A percentile compares a stretch with the other conserved stretches of the same genome.
Evolutionary conservation across 2,797 vertebrate genomes (phyloP).

Genomic region (Poeciliopsis infans): DNA sequence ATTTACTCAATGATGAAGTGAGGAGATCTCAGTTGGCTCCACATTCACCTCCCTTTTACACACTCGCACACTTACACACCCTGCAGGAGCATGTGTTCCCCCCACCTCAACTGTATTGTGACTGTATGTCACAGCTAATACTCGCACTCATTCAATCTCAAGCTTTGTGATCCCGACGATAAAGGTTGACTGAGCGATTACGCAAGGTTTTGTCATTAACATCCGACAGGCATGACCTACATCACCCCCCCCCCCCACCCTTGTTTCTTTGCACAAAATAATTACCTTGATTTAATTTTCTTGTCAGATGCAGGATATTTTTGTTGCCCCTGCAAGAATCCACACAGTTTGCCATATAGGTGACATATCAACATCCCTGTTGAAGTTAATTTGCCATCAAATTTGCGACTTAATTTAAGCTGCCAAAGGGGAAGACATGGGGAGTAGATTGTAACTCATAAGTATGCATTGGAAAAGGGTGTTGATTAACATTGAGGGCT

Average conservation of each 20-base stretch:
- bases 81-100: conserved; percentile 57
- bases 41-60: conserved; percentile 52
- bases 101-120: conserved; percentile 61
- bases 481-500: conserved; percentile 79
- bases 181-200: conserved; percentile 65
- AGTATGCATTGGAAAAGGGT: conserved; percentile 76
- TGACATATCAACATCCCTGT: conserved; percentile 64
- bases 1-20: conserved; percentile 79
- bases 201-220: conserved; percentile 56
- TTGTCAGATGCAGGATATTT: conserved; percentile 32
- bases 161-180: conserved; percentile 59
- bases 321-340: conserved; percentile 34
- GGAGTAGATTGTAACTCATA: conserved; percentile 78
- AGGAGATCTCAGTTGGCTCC: conserved; percentile 70
- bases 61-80: conserved; percentile 16
- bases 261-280: conserved; percentile 45
- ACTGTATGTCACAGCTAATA: conserved; percentile 68
- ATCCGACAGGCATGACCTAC: conserved; percentile 41
- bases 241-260: conserved; percentile 15
- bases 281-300: conserved; percentile 59
- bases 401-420: conserved; percentile 72
- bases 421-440: conserved; percentile 71
- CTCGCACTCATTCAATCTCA: conserved; percentile 57
- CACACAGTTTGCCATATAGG: conserved; percentile 59
- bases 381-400: conserved; percentile 78